Evolutionary conservation across 2,888 invertebrate genomes (phyloP).

Genomic region (Actias luna): DNA sequence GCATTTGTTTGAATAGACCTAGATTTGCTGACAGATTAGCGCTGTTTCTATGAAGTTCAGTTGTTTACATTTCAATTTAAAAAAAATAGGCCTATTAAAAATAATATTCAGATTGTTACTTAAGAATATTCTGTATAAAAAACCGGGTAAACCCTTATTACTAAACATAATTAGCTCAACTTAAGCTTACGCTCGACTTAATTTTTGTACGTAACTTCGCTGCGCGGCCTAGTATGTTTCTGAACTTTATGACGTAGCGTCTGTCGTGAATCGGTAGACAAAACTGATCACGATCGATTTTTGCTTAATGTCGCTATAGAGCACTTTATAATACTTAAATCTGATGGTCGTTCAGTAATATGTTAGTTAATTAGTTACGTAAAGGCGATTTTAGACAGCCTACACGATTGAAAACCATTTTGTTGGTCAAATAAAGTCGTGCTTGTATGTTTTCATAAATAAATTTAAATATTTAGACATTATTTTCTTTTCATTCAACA

Average conservation of each 20-base stretch:
- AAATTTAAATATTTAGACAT: background rate
- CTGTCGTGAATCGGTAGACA: slow-evolving; percentile 34
- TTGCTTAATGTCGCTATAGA: slow-evolving; percentile 26
- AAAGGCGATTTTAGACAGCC: background rate
- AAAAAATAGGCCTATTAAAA: too few relatives aligned
- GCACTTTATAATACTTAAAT: slow-evolving; percentile 15
- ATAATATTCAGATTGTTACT: background rate
- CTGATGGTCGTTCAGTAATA: background rate
- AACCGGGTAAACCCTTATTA: background rate
- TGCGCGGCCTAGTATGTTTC: slow-evolving; percentile 31
- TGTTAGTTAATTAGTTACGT: background rate
- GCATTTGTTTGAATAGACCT: too few relatives aligned
- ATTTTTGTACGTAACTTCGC: slow-evolving; percentile 25
- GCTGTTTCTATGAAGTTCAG: too few relatives aligned
- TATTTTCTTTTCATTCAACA: background rate
- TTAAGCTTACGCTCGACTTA: background rate
- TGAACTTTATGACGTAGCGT: slow-evolving; percentile 30
- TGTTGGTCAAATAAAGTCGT: background rate
- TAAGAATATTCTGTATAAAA: background rate
- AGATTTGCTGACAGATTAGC: too few relatives aligned
- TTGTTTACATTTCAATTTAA: too few relatives aligned
- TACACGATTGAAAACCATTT: background rate
- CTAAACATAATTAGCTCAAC: background rate
- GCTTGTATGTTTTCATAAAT: background rate
- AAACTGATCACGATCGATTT: slow-evolving; percentile 51